A percentile compares a stretch with the other conserved stretches of the same genome.
Conservation (phyloP, 2,113 vertebrate genomes). For the Hepsetus odoe region DNA sequence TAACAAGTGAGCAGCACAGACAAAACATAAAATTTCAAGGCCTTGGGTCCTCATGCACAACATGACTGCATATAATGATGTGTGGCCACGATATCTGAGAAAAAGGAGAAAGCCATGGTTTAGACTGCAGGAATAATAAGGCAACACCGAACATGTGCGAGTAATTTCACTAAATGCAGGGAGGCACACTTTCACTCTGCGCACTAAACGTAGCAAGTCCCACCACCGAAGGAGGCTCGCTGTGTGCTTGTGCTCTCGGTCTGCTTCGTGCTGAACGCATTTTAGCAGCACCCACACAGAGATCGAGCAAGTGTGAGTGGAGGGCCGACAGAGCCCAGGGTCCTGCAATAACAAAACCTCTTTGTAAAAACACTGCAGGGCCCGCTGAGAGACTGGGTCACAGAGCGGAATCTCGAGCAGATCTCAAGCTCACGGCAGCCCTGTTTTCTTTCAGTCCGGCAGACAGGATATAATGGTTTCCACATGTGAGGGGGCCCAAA, state of each 20-base stretch:
- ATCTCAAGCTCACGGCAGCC: slow-evolving; percentile 53
- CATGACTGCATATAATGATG: background rate
- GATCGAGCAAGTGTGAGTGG: slow-evolving; percentile 46
- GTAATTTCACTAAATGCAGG: slow-evolving; percentile 18
- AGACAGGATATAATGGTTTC: slow-evolving; percentile 82
- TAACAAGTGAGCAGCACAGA: slow-evolving; percentile 44
- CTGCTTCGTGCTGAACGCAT: slow-evolving; percentile 6
- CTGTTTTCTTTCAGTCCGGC: slow-evolving; percentile 73
- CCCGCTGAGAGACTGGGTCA: slow-evolving; percentile 58
- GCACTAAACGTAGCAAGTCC: slow-evolving; percentile 25
- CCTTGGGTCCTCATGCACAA: slow-evolving; percentile 9
- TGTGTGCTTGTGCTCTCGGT: slow-evolving; percentile 13
- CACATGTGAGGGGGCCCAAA: slow-evolving; percentile 72
- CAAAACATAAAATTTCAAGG: slow-evolving; percentile 47
- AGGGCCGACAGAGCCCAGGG: slow-evolving; percentile 55
- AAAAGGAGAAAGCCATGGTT: background rate
- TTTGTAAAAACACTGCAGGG: slow-evolving; percentile 66
- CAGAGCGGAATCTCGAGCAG: slow-evolving; percentile 52
- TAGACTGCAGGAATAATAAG: background rate
- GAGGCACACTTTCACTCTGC: background rate
- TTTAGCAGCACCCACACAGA: background rate
- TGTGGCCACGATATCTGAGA: background rate
- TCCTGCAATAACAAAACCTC: slow-evolving; percentile 72
- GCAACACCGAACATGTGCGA: slow-evolving; percentile 18
- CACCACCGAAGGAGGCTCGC: background rate